These are phyloP conservation scores for Achlya flavicornis DNA, from an alignment of 2,888 invertebrate genomes.

Conservation along the genomic window DNA sequence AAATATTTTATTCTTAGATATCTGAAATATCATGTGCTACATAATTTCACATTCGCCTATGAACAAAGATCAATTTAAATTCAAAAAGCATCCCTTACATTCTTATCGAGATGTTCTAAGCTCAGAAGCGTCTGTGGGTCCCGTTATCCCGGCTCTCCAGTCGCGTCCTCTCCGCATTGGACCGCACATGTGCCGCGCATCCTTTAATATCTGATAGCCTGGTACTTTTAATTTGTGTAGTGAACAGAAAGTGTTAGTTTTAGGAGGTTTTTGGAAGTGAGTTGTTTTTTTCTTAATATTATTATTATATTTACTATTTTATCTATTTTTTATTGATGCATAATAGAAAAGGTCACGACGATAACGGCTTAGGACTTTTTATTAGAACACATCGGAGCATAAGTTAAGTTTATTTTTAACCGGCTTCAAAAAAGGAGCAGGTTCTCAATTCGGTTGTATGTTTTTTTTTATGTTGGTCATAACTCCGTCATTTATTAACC, in stretches of 20 bases:
- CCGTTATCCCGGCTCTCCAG: conserved; percentile 35
- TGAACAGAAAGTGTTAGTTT: conserved; percentile 1
- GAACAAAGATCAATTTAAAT: background rate
- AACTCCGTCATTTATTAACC: too few species aligned
- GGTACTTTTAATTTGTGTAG: conserved; percentile 44
- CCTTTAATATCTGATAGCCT: conserved; percentile 40
- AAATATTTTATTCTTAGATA: too few species aligned
- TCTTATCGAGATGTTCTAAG: conserved; percentile 7
- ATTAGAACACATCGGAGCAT: too few species aligned
- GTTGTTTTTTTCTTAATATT: conserved; percentile 11
- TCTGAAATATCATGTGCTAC: too few species aligned
- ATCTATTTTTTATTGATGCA: background rate
- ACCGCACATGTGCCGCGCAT: conserved; percentile 34
- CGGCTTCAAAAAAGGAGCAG: too few species aligned
- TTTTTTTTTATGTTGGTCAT: too few species aligned
- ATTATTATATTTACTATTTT: conserved; percentile 5
- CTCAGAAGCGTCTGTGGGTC: background rate
- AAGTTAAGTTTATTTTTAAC: too few species aligned
- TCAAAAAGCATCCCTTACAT: conserved; percentile 18
- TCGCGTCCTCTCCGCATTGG: conserved; percentile 40
- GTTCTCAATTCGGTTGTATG: too few species aligned
- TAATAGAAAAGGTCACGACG: background rate
- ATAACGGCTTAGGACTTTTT: too few species aligned
- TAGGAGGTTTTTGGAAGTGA: conserved; percentile 13
- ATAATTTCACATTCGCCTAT: too few species aligned